phyloP scores from a whole-genome alignment of 2,797 vertebrate genomes.

The Cheirogaleus major region DNA sequence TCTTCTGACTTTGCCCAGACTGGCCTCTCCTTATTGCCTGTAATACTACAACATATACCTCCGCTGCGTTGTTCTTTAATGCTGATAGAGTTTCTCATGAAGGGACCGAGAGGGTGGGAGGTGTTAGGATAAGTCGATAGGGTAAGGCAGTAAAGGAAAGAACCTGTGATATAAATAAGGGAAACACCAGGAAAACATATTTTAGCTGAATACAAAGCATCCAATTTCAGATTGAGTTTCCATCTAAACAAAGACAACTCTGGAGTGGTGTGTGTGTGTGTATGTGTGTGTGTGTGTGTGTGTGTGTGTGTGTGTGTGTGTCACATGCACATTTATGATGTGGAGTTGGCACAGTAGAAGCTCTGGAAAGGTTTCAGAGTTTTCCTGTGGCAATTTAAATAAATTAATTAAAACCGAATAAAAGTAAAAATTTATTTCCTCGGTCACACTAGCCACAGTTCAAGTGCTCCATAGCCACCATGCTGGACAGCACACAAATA shows the following conservation, averaged over 20 bases:
- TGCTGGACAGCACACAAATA: not conserved
- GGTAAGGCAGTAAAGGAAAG: not conserved
- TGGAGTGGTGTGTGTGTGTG: not conserved
- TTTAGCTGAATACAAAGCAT: constrained; percentile 66
- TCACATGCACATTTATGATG: not conserved
- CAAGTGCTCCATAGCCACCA: not conserved
- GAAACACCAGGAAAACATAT: constrained; percentile 67
- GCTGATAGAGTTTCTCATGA: not conserved
- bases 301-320: not conserved
- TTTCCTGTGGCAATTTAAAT: not conserved
- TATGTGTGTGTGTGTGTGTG: not conserved
- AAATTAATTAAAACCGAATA: constrained; percentile 1
- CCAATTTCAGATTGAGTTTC: constrained; percentile 75
- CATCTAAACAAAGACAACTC: constrained; percentile 74
- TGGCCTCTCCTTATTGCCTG: not conserved
- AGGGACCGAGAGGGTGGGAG: not conserved
- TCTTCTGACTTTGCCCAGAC: not conserved
- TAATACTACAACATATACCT: not conserved
- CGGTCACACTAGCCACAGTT: not conserved
- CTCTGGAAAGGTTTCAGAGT: not conserved
- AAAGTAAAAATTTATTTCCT: not conserved
- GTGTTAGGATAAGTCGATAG: not conserved
- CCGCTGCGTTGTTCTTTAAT: not conserved
- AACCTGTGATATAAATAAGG: not conserved
- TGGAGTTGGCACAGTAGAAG: not conserved